These are phyloP conservation scores for Bubalus kerabau DNA, from an alignment of 2,113 vertebrate genomes.

Conservation along the genomic window DNA sequence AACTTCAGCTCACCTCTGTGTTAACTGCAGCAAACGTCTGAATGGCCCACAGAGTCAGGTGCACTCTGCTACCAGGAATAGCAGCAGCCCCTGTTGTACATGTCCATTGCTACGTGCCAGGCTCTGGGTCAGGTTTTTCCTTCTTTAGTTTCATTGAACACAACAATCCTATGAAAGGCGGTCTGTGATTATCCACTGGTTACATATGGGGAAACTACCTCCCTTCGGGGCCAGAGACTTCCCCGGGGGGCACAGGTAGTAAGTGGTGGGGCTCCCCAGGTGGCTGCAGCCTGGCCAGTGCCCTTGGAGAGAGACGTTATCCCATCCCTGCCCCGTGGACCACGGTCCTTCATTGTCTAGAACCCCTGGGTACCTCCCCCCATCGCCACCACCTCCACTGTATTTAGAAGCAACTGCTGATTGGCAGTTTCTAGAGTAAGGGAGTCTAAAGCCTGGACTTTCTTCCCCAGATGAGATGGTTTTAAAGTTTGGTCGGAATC, in stretches of 20 bases:
- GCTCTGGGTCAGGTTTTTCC: not conserved
- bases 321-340: not conserved
- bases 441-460: not conserved
- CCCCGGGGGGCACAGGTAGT: not conserved
- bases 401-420: not conserved
- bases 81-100: fast-evolving
- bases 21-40: not conserved
- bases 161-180: not conserved
- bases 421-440: not conserved
- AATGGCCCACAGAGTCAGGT: not conserved
- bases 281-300: not conserved
- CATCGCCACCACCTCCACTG: not conserved
- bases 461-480: conserved; percentile 82
- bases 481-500: conserved; percentile 84
- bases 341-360: not conserved
- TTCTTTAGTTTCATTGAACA: not conserved
- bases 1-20: not conserved
- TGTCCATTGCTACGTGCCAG: fast-evolving
- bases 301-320: not conserved
- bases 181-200: not conserved
- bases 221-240: not conserved
- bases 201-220: not conserved
- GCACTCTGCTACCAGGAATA: not conserved
- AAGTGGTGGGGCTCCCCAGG: not conserved
- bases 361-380: not conserved